phyloP scores from a whole-genome alignment of 2,888 invertebrate species.

The Gastracanthus pulcherrimus region DNA sequence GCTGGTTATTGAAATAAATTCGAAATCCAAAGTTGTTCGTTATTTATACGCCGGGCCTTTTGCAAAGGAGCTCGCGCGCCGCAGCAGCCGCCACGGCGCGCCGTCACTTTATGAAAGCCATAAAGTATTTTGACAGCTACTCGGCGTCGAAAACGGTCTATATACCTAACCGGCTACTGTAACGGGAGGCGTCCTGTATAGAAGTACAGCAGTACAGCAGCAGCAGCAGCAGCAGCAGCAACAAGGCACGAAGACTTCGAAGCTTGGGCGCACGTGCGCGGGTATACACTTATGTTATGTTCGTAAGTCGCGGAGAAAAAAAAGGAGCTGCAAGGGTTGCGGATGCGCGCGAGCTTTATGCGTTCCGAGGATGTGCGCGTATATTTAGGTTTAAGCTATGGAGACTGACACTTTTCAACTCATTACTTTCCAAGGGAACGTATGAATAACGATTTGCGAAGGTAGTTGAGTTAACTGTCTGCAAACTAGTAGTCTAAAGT shows the following conservation, averaged over 20 bases:
- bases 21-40: constrained; percentile 37
- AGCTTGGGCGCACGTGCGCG: background rate
- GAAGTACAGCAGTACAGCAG: background rate
- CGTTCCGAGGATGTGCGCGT: too few relatives aligned
- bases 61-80: background rate
- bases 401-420: too few relatives aligned
- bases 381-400: too few relatives aligned
- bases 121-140: constrained; percentile 51
- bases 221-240: background rate
- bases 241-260: background rate
- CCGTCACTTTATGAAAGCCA: constrained; percentile 51
- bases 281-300: too few relatives aligned
- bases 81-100: background rate
- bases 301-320: too few relatives aligned
- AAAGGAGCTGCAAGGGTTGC: too few relatives aligned
- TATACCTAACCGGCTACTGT: background rate
- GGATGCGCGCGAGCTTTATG: background rate
- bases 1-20: constrained; percentile 54
- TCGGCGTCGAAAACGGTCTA: constrained; percentile 25
- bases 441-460: too few relatives aligned
- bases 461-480: too few relatives aligned
- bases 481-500: too few relatives aligned
- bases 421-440: too few relatives aligned
- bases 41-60: constrained; percentile 37
- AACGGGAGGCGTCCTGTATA: background rate